Evolutionary conservation across 2,797 vertebrate genomes (phyloP).

Genomic region (Ciconia nigra): DNA sequence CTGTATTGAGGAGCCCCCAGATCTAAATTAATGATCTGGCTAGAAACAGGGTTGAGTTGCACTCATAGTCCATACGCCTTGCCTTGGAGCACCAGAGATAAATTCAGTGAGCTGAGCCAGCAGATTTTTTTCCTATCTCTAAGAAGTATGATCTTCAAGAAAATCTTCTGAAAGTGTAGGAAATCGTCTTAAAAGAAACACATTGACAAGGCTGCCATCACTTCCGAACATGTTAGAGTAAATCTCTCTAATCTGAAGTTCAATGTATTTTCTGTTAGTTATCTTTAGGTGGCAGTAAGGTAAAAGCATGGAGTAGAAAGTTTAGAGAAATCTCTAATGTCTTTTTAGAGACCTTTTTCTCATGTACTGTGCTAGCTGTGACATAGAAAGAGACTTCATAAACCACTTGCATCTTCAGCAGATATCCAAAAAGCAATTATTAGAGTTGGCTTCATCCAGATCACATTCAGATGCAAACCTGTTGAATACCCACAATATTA

Average conservation of each 20-base stretch:
- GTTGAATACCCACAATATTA: neutral
- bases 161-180: neutral
- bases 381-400: neutral
- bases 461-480: neutral
- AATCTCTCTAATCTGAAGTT: neutral
- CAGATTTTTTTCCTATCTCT: neutral
- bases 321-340: neutral
- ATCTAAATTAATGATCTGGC: neutral
- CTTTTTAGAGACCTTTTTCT: neutral
- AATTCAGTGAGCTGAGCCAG: neutral
- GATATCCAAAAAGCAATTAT: neutral
- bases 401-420: neutral
- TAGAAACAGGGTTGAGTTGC: neutral
- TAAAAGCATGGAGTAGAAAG: slow-evolving; percentile 17
- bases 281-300: slow-evolving; percentile 60
- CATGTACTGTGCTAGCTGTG: neutral
- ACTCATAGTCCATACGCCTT: fast-evolving
- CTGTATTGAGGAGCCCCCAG: neutral
- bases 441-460: neutral
- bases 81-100: neutral
- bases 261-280: slow-evolving; percentile 24
- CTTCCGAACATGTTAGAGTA: neutral
- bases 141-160: neutral
- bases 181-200: neutral
- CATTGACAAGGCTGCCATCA: neutral